Evolutionary conservation across 2,113 vertebrate genomes (phyloP), one percentile per base, ranked within the genome.

Genomic region (Hirundichthys speculiger): DNA sequence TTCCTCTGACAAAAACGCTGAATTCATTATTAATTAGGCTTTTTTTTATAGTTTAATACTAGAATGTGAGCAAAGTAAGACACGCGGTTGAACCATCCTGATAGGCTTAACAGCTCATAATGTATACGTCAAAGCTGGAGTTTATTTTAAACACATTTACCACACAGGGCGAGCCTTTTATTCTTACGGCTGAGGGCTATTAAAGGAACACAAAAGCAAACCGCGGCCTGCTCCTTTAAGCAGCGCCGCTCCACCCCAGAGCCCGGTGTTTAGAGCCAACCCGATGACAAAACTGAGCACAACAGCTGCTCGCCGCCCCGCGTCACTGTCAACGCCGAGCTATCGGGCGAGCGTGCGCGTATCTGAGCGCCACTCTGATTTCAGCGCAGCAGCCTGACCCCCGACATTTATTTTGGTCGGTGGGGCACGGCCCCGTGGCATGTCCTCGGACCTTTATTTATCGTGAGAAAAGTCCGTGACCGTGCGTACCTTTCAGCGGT

Each of bases 251-350:
- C 73, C 71, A 61, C 75, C 63, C 0, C 27, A 71, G 73, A 52
- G 73, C 60, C 40, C 71, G 41, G 63, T 56, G 84, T 79, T 83
- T 66, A 69, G 75, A 77, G 68, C n/a, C 39, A 73, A 65, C 64
- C 59, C 16, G 59, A 82, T 68, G 81, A 86, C 79, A 80, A 77
- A 82, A 76, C 62, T 15, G 67, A 79, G 66, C 1, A 34, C 79
- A 64, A 43, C 88, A 90, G 88, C 86, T 90, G 88, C 74, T 79
- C 65, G 65, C 77, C 24, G 79, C n/a, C n/a, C n/a, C n/a, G n/a
- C n/a, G n/a, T n/a, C 69, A 4, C 77, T 75, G 79, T 86, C 81
- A 81, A 56, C 83, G 13, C 71, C 0, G 34, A 19, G 21, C 79
- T 63, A 67, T 77, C 81, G 79, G 42, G 69, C n/a, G 9, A 72